Percentiles rank a stretch among this genome's conserved stretches.
phyloP scores from a whole-genome alignment of 2,797 vertebrate species.

The Apogon talboti region DNA sequence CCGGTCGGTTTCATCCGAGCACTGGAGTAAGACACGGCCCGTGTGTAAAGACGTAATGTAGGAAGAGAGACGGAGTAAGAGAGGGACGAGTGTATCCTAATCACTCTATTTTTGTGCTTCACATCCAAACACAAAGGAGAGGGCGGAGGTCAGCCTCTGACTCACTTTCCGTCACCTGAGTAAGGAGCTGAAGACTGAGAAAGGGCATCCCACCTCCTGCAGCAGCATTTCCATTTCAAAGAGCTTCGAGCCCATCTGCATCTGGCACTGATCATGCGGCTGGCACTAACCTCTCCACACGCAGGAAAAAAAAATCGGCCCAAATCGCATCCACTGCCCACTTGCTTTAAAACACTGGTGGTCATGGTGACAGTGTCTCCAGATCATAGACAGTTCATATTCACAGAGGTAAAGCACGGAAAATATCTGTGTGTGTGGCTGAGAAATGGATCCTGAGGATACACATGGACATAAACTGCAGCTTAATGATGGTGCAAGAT shows the following conservation, averaged over 20 bases:
- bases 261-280: conserved; percentile 42
- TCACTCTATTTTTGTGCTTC: not conserved
- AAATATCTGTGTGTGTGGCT: not conserved
- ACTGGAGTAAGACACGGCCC: conserved; percentile 4
- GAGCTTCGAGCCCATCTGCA: conserved; percentile 50
- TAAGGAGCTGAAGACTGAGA: conserved; percentile 30
- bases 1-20: conserved; percentile 8
- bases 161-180: conserved; percentile 54
- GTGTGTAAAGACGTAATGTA: not conserved
- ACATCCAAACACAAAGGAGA: conserved; percentile 16
- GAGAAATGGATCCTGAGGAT: conserved; percentile 1
- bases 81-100: conserved; percentile 7
- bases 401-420: conserved; percentile 5
- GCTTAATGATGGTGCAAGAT: conserved; percentile 10
- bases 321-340: conserved; percentile 27
- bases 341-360: conserved; percentile 12
- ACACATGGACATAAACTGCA: conserved; percentile 1
- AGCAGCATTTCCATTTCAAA: conserved; percentile 72
- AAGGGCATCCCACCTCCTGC: conserved; percentile 41
- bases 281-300: conserved; percentile 13
- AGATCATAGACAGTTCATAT: not conserved
- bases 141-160: conserved; percentile 46
- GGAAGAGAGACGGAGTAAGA: not conserved
- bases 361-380: not conserved
- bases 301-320: conserved; percentile 9